These are phyloP conservation scores for Anguilla japonica DNA, from an alignment of 2,113 vertebrate species.

Conservation along the genomic window DNA sequence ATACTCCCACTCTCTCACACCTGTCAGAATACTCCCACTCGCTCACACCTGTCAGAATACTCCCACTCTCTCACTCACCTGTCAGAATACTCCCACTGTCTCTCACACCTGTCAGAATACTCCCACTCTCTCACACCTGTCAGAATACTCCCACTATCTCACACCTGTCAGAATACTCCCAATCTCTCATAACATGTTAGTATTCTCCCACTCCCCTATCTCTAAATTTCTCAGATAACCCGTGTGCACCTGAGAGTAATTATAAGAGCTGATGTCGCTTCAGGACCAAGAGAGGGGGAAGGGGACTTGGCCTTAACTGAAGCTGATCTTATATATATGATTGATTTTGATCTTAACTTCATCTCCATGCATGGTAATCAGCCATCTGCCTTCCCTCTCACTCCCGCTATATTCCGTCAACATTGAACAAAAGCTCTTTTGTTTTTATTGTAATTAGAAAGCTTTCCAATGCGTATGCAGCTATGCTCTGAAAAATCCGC, in stretches of 20 bases:
- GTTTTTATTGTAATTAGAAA: slow-evolving; percentile 31
- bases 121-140: too few species aligned
- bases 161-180: too few species aligned
- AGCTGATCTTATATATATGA: background rate
- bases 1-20: too few species aligned
- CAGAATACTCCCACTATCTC: too few species aligned
- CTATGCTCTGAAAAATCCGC: slow-evolving; percentile 20
- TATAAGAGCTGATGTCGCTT: background rate
- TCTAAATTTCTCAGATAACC: background rate
- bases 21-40: too few species aligned
- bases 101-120: too few species aligned
- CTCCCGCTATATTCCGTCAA: background rate
- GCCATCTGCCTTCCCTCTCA: background rate
- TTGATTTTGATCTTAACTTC: background rate
- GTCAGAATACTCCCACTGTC: background rate
- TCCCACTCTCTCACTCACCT: background rate
- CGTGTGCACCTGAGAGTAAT: too few species aligned
- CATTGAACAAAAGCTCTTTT: slow-evolving; percentile 19
- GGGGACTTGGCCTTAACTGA: background rate
- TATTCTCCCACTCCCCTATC: background rate
- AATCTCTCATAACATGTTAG: too few species aligned
- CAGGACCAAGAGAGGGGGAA: background rate
- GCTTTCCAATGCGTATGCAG: slow-evolving; percentile 12
- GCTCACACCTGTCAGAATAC: too few species aligned
- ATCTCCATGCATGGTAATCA: background rate